Percentiles rank a stretch among this genome's conserved stretches.
Evolutionary conservation across 2,797 vertebrate species (phyloP).

Genomic region (Masticophis lateralis): DNA sequence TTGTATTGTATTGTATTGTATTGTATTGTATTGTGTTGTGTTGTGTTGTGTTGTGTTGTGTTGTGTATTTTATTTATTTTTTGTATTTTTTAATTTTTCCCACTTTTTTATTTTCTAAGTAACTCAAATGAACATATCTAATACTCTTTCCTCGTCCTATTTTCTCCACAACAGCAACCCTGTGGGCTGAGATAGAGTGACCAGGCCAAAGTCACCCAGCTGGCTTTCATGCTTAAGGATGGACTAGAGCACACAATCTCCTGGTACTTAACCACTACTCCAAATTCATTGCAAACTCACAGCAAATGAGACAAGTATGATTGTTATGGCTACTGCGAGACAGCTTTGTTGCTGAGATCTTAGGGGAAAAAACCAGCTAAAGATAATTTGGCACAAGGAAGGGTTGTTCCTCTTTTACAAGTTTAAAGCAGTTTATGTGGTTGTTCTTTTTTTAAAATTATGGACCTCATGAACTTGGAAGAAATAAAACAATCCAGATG

Average conservation of each 20-base stretch:
- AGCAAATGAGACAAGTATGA: background rate
- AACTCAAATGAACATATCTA: background rate
- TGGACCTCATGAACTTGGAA: background rate
- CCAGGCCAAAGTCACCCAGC: background rate
- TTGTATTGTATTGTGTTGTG: too few species aligned
- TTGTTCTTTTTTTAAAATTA: background rate
- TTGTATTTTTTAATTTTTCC: too few species aligned
- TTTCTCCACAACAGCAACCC: background rate
- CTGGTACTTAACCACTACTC: background rate
- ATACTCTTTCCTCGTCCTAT: background rate
- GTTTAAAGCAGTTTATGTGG: background rate
- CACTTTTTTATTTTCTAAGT: background rate
- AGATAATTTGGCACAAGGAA: background rate
- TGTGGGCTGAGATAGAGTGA: background rate
- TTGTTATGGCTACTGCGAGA: background rate
- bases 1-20: too few species aligned
- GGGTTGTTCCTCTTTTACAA: background rate
- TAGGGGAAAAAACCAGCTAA: background rate
- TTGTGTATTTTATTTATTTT: too few species aligned
- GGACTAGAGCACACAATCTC: background rate
- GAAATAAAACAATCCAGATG: background rate
- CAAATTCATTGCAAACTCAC: background rate
- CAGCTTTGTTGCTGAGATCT: background rate
- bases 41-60: too few species aligned
- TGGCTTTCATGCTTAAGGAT: background rate